phyloP scores from a whole-genome alignment of 2,888 invertebrate genomes.

The Drosophila lutescens region DNA sequence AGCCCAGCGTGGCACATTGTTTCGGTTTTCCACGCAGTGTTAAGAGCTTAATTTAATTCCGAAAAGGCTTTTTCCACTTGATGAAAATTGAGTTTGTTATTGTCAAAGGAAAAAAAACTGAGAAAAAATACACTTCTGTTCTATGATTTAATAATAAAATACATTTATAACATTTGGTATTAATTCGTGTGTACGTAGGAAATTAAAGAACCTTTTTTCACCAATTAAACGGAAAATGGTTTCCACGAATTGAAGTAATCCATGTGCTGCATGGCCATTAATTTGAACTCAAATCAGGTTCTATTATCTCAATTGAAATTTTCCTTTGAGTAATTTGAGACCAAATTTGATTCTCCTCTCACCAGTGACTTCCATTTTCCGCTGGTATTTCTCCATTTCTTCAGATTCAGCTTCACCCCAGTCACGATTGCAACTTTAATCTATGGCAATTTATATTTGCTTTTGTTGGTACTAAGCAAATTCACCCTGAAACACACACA shows the following conservation, averaged over 20 bases:
- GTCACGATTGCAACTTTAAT: constrained; percentile 55
- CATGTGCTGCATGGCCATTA: constrained; percentile 4
- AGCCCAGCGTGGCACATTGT: constrained; percentile 62
- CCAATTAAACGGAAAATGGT: constrained; percentile 5
- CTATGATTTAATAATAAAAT: constrained; percentile 1
- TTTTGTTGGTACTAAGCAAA: constrained; percentile 31
- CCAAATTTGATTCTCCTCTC: constrained; percentile 25
- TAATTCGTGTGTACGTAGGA: not conserved
- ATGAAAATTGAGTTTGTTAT: constrained; percentile 22
- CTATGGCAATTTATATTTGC: constrained; percentile 52
- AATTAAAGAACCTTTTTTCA: not conserved
- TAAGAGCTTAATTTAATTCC: constrained; percentile 41
- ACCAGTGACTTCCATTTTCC: constrained; percentile 10
- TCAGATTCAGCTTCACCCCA: constrained; percentile 2
- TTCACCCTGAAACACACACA: constrained; percentile 7
- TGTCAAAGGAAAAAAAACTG: not conserved
- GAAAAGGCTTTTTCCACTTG: constrained; percentile 34
- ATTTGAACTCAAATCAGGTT: constrained; percentile 25
- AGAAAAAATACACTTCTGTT: not conserved
- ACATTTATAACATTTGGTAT: not conserved
- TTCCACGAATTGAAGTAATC: constrained; percentile 6
- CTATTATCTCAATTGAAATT: constrained; percentile 39
- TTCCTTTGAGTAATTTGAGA: constrained; percentile 37
- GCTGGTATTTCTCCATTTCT: constrained; percentile 8
- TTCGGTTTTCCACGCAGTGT: constrained; percentile 46